Evolutionary conservation across 2,888 invertebrate species (phyloP), one percentile per base, ranked within the genome.

Genomic region (Altica lythri): DNA sequence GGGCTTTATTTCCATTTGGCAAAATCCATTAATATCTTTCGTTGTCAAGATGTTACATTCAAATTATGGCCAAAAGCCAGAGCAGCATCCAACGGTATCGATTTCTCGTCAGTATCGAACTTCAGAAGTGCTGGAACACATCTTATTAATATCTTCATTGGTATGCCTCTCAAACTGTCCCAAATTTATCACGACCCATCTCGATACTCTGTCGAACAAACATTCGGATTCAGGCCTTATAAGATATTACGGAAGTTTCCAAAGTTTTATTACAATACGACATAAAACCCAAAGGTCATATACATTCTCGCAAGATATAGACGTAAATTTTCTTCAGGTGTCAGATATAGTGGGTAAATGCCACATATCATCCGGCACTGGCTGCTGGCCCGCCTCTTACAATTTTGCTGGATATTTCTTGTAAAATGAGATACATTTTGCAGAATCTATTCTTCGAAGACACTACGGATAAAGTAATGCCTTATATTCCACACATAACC

Each of bases 271-370:
- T 56, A 59, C 59, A 59, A 56, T 56, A 45, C 59, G 53, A 50
- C 51, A 52, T 54, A 53, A 49, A 56, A 59, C 54, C 45, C 57
- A 44, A 38, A 48, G 60, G 55, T 53, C 60, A 53, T 53, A 60
- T 60, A 57, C 55, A 47, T 48, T 49, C 55, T 22, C 18, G 9
- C 10, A 53, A 58, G 46, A 55, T 55, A 52, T 50, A 59, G 55
- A 56, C 55, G 59, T 61, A 61, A 61, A 61, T 61, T 61, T 57
- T 57, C 61, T 59, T 59, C 57, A 59, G 61, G 56, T 55, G 61
- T 61, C 61, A 61, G 56, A 57, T 50, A 53, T 57, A 57, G 57
- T 53, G 38, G 45, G 34, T 45, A 45, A 47, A 57, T 34, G 57
- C 57, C 51, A 56, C 57, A 56, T 53, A 57, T 54, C 59, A 57